These are phyloP conservation scores for Pelobates cultripes DNA, from an alignment of 2,797 vertebrate species.

Conservation along the genomic window DNA sequence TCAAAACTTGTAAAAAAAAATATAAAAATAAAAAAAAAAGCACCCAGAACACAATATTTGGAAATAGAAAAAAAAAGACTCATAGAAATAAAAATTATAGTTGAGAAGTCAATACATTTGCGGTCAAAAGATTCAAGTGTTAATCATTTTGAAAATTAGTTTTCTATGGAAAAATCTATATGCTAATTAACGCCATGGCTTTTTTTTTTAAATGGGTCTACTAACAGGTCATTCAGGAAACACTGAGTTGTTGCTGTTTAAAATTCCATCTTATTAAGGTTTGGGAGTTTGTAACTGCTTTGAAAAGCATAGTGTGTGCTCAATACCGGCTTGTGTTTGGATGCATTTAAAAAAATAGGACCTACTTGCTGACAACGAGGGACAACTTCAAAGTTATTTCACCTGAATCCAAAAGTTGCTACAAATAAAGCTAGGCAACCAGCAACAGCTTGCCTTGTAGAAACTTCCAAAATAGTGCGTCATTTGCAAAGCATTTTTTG, in stretches of 20 bases:
- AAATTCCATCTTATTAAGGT: constrained; percentile 63
- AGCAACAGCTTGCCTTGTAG: too few relatives aligned
- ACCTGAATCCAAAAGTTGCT: too few relatives aligned
- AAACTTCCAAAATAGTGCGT: too few relatives aligned
- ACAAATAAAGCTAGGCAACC: too few relatives aligned
- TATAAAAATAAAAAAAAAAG: neutral
- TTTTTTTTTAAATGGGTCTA: constrained; percentile 69
- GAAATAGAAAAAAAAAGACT: constrained; percentile 40
- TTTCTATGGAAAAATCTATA: constrained; percentile 70
- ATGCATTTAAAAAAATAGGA: neutral
- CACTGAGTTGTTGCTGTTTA: constrained; percentile 64
- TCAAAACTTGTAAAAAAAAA: constrained; percentile 27
- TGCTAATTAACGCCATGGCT: constrained; percentile 69
- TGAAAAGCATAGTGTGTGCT: constrained; percentile 1
- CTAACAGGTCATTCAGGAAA: constrained; percentile 64
- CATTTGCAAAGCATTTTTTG: too few relatives aligned
- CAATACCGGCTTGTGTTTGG: neutral
- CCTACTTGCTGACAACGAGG: neutral
- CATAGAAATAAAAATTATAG: constrained; percentile 33
- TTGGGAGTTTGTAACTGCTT: constrained; percentile 23
- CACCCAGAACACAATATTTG: constrained; percentile 43
- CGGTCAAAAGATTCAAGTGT: constrained; percentile 62
- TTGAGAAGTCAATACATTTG: constrained; percentile 63
- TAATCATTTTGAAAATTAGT: constrained; percentile 69
- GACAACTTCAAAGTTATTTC: neutral